Evolutionary conservation across 2,113 vertebrate genomes (phyloP), one percentile per base, ranked within the genome.

Genomic region (Nycticryphes semicollaris): DNA sequence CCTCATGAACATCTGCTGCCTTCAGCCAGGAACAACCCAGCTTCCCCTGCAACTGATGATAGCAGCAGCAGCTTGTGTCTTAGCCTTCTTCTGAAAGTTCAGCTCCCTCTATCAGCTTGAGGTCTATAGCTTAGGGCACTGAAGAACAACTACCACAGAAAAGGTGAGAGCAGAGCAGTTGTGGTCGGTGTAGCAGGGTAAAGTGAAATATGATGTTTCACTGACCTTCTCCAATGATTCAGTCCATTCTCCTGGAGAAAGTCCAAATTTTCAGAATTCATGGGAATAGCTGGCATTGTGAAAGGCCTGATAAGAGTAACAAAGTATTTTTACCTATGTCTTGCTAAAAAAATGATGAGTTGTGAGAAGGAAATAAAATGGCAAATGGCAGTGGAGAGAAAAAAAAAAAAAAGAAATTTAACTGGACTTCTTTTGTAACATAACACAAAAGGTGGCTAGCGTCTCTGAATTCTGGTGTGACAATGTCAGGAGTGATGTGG

Each of bases 121-220:
- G 67, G 59, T 80, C 69, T 77, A 50, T 3, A 27, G 80, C 79
- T 92, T 27, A 91, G 63, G 72, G 90, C 91, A 82, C 64, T 15
- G 4, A 94, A 87, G 67, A 84, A 56, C 81, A 84, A 18, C 54
- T 63, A 35, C 60, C 78, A 43, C 50, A 45, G 39, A 72, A 91
- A 74, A 73, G 37, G 56, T 67, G 77, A 88, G 66, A 59, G 56
- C 69, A 69, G 45, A 82, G 68, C 6, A n/a, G 25, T n/a, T 94
- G 91, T 30, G 14, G 50, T 31, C 66, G 80, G 64, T 4, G 24
- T 76, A 33, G 33, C 41, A 8, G 5, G 66, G 62, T 54, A 82
- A 96, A 96, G 96, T 90, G 88, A 96, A 95, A 93, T 95, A 93
- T 1, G 14, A 87, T 57, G 53, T 56, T 93, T 83, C 35, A 5